Evolutionary conservation across 2,797 vertebrate genomes (phyloP).

Genomic region (Epinephelus coioides): DNA sequence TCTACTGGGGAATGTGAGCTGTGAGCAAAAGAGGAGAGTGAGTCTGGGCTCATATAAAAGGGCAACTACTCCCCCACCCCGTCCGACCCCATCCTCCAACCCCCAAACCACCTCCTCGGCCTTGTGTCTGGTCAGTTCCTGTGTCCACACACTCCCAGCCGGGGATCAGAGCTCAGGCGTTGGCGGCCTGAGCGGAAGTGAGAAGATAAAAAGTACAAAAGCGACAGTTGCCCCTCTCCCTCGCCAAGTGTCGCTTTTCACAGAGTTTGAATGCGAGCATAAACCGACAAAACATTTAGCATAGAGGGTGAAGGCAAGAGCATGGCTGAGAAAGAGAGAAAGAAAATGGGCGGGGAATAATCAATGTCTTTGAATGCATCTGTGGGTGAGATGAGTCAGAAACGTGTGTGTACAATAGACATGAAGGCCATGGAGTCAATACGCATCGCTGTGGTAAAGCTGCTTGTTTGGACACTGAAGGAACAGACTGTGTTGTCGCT

Average conservation of each 20-base stretch:
- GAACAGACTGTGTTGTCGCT: slow-evolving; percentile 45
- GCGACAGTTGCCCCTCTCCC: slow-evolving; percentile 16
- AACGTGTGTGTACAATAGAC: slow-evolving; percentile 63
- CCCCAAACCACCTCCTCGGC: background rate
- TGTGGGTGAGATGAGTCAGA: slow-evolving; percentile 68
- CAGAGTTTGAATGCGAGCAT: slow-evolving; percentile 25
- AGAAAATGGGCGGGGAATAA: slow-evolving; percentile 42
- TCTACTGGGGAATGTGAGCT: slow-evolving; percentile 45
- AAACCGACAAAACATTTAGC: slow-evolving; percentile 32
- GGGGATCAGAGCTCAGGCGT: slow-evolving; percentile 28
- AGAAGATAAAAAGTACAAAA: slow-evolving; percentile 31
- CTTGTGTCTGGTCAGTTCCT: slow-evolving; percentile 10
- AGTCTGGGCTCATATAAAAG: slow-evolving; percentile 37
- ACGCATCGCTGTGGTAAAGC: slow-evolving; percentile 30
- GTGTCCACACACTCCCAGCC: slow-evolving; percentile 13
- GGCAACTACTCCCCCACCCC: slow-evolving; percentile 2
- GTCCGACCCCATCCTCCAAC: background rate
- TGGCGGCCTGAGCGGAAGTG: slow-evolving; percentile 6
- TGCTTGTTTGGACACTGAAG: slow-evolving; percentile 48
- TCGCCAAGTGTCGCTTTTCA: slow-evolving; percentile 24
- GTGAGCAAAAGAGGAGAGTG: slow-evolving; percentile 21
- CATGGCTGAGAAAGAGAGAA: slow-evolving; percentile 10
- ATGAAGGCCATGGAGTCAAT: slow-evolving; percentile 67
- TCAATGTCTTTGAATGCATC: slow-evolving; percentile 60
- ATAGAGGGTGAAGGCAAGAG: slow-evolving; percentile 33